phyloP scores from a whole-genome alignment of 1,140 invertebrate species.

The Anastatus disparis region DNA sequence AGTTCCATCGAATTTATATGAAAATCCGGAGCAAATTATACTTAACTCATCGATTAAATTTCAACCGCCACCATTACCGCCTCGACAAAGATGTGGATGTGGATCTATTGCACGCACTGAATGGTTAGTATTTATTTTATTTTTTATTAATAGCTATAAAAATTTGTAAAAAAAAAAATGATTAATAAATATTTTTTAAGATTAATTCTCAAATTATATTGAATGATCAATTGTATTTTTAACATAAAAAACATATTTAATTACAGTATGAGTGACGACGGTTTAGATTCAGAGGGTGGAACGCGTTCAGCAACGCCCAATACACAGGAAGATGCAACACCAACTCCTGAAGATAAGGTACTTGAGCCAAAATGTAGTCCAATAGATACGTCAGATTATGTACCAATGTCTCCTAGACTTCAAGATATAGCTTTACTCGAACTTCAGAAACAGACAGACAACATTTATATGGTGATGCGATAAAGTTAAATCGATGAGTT shows the following conservation, averaged over 20 bases:
- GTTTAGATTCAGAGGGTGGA: conserved; percentile 52
- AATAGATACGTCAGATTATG: conserved; percentile 58
- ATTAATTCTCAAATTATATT: too few relatives aligned
- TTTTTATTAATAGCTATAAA: background rate
- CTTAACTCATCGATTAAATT: conserved; percentile 42
- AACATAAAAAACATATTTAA: too few relatives aligned
- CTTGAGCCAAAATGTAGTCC: conserved; percentile 12
- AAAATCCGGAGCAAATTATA: conserved; percentile 53
- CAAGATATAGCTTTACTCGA: conserved; percentile 49
- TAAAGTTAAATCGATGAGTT: conserved; percentile 33
- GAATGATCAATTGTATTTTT: too few relatives aligned
- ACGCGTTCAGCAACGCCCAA: conserved; percentile 52
- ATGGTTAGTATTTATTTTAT: conserved; percentile 46
- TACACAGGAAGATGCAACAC: conserved; percentile 49
- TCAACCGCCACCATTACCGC: conserved; percentile 62
- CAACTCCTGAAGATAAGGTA: conserved; percentile 49
- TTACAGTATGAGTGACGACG: conserved; percentile 53
- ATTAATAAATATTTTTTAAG: too few relatives aligned
- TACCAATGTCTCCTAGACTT: conserved; percentile 60
- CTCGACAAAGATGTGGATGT: conserved; percentile 53
- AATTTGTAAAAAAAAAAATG: too few relatives aligned
- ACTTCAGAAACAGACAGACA: conserved; percentile 50
- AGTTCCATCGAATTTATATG: conserved; percentile 52
- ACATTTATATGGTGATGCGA: conserved; percentile 63
- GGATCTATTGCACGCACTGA: conserved; percentile 50